Evolutionary conservation across 2,113 vertebrate species (phyloP).

Genomic region (Hippocampus zosterae): DNA sequence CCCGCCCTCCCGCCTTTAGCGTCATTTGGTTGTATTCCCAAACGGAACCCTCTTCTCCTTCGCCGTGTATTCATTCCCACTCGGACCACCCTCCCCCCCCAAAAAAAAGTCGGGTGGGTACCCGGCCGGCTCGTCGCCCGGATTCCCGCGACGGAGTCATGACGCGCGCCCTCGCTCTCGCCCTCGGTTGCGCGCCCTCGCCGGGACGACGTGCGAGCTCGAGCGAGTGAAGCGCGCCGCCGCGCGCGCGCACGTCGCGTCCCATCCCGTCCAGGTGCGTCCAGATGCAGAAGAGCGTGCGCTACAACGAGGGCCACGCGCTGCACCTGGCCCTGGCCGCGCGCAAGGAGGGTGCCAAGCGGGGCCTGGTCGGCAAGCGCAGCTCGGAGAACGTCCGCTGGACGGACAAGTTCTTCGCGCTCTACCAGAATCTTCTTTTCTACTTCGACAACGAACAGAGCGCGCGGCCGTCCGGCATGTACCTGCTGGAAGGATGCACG

Average conservation of each 20-base stretch:
- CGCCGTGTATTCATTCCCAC: background rate
- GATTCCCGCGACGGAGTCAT: background rate
- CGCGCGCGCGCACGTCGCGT: background rate
- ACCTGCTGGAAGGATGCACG: constrained; percentile 90
- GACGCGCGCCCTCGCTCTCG: background rate
- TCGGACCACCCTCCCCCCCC: background rate
- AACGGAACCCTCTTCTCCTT: background rate
- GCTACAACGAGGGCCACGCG: constrained; percentile 93
- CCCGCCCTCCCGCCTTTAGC: constrained; percentile 68
- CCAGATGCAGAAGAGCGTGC: constrained; percentile 93
- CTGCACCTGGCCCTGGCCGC: constrained; percentile 83
- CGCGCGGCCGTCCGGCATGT: constrained; percentile 84
- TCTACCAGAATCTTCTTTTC: constrained; percentile 93
- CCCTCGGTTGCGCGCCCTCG: background rate
- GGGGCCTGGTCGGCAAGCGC: constrained; percentile 88
- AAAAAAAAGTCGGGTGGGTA: background rate
- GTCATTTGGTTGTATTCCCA: constrained; percentile 43
- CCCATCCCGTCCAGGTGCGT: background rate
- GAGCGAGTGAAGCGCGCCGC: background rate
- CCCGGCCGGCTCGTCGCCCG: background rate
- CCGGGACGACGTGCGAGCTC: background rate
- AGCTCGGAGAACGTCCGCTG: constrained; percentile 88
- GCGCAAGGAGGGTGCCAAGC: constrained; percentile 87
- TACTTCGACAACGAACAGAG: constrained; percentile 95
- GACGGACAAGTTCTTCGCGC: constrained; percentile 92